These are phyloP conservation scores for Patella ulyssiponensis DNA, from an alignment of 2,888 invertebrate species.

Conservation along the genomic window DNA sequence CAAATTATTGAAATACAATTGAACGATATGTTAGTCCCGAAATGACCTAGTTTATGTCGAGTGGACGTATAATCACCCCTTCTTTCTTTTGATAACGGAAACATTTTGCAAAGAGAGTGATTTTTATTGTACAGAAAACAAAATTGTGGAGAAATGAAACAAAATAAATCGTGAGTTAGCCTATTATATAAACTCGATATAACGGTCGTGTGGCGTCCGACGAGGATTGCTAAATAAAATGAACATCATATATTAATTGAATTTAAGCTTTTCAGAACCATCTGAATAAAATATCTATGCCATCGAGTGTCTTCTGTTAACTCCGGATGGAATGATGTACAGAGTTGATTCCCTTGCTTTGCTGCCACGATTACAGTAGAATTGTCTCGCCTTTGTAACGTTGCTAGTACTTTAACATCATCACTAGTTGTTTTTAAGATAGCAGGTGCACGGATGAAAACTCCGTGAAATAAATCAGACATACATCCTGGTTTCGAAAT, in stretches of 20 bases:
- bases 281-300: slow-evolving; percentile 59
- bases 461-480: slow-evolving; percentile 47
- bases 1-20: too few relatives aligned
- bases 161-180: too few relatives aligned
- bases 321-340: slow-evolving; percentile 67
- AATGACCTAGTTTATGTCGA: too few relatives aligned
- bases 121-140: too few relatives aligned
- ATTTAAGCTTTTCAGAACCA: slow-evolving; percentile 29
- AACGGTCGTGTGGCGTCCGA: background rate
- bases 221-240: background rate
- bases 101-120: too few relatives aligned
- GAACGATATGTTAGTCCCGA: too few relatives aligned
- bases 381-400: slow-evolving; percentile 35
- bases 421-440: slow-evolving; percentile 44
- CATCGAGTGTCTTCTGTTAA: slow-evolving; percentile 60
- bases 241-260: background rate
- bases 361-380: slow-evolving; percentile 53
- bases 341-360: slow-evolving; percentile 55
- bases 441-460: slow-evolving; percentile 65
- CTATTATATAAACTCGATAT: background rate
- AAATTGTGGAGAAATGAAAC: too few relatives aligned
- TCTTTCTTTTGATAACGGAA: too few relatives aligned
- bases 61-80: too few relatives aligned
- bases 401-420: slow-evolving; percentile 49
- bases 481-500: slow-evolving; percentile 12